Percentiles rank a stretch among this genome's conserved stretches.
Conservation (phyloP, 2,797 vertebrate species). For the Furcifer pardalis region DNA sequence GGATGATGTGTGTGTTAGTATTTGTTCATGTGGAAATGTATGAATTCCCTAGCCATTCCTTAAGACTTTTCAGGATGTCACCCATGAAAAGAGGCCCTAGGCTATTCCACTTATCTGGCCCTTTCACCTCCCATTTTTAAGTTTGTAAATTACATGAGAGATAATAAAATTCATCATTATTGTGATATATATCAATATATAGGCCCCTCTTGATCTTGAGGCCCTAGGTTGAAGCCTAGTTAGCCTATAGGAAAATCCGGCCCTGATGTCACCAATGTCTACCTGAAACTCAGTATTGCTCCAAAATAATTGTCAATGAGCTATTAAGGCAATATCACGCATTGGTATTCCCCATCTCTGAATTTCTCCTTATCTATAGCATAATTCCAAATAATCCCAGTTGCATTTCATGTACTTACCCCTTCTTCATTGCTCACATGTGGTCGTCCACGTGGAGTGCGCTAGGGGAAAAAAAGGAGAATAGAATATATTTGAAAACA, state of each 20-base stretch:
- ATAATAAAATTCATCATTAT: too few relatives aligned
- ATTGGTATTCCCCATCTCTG: neutral
- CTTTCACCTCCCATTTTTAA: too few relatives aligned
- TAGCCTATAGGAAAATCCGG: too few relatives aligned
- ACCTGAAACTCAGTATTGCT: neutral
- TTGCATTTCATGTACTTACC: slow-evolving; percentile 40
- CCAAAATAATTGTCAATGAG: neutral
- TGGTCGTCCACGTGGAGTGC: slow-evolving; percentile 53
- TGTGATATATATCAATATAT: too few relatives aligned
- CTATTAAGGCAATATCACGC: neutral
- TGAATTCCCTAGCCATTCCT: neutral
- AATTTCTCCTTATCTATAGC: neutral
- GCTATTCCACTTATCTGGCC: too few relatives aligned
- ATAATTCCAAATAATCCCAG: neutral
- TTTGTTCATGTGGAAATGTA: neutral
- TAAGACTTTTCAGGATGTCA: too few relatives aligned
- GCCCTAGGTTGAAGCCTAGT: too few relatives aligned
- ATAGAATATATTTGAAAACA: neutral
- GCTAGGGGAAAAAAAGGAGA: slow-evolving; percentile 32
- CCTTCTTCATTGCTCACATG: slow-evolving; percentile 64
- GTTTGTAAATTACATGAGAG: too few relatives aligned
- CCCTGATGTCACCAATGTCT: neutral
- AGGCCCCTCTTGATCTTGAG: too few relatives aligned
- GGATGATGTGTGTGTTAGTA: neutral
- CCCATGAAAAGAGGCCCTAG: too few relatives aligned